Conservation (phyloP, 2,888 invertebrate species). For the Drepanosiphum platanoidis region DNA sequence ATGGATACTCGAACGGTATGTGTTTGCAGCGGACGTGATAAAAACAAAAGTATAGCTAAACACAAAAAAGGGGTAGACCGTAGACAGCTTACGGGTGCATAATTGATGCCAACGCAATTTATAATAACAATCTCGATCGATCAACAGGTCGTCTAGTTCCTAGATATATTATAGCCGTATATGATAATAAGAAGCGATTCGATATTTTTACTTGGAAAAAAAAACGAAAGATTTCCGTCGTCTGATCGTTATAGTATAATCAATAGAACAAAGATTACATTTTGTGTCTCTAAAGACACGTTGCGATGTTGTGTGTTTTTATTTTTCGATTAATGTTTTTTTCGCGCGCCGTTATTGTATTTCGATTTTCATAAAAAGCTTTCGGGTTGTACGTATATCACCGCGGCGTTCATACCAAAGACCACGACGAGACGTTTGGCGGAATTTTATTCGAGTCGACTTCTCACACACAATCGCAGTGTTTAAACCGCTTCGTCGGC, state of each 20-base stretch:
- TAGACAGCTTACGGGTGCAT: slow-evolving; percentile 50
- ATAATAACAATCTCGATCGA: slow-evolving; percentile 45
- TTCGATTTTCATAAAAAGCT: too few relatives aligned
- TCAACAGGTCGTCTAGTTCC: background rate
- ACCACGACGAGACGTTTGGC: background rate
- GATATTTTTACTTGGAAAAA: background rate
- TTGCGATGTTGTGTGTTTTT: too few relatives aligned
- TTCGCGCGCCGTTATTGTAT: background rate
- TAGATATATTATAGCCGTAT: background rate
- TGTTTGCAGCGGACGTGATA: slow-evolving; percentile 37
- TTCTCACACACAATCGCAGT: slow-evolving; percentile 23
- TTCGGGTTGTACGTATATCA: too few relatives aligned
- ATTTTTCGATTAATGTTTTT: too few relatives aligned
- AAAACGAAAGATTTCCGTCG: too few relatives aligned
- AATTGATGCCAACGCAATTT: slow-evolving; percentile 40
- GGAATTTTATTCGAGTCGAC: slow-evolving; percentile 15
- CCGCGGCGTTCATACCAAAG: too few relatives aligned
- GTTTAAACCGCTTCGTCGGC: slow-evolving; percentile 3
- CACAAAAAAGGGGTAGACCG: slow-evolving; percentile 37
- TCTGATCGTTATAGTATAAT: too few relatives aligned
- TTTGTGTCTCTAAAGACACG: too few relatives aligned
- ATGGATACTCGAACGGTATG: slow-evolving; percentile 45
- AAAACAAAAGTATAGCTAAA: slow-evolving; percentile 35
- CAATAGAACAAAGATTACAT: too few relatives aligned
- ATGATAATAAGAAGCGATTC: too few relatives aligned